These are phyloP conservation scores for Bos taurus DNA, from an alignment of 2,113 vertebrate genomes.

Conservation along the genomic window DNA sequence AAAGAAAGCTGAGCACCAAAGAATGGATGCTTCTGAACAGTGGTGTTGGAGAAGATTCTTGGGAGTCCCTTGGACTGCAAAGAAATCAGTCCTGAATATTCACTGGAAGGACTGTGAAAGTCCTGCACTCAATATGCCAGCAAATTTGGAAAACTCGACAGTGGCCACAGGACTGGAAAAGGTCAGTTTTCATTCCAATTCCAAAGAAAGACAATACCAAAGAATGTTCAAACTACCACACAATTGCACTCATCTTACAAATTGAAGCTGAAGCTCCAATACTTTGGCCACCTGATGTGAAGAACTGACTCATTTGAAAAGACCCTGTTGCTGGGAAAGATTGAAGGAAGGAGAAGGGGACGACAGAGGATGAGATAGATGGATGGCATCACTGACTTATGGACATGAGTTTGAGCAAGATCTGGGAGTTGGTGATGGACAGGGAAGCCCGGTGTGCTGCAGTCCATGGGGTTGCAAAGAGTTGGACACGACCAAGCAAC, in stretches of 20 bases:
- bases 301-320: background rate
- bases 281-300: background rate
- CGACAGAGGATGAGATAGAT: background rate
- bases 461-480: background rate
- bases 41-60: background rate
- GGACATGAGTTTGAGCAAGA: background rate
- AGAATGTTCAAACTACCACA: too few relatives aligned
- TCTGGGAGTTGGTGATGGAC: background rate
- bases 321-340: background rate
- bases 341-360: background rate
- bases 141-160: too few relatives aligned
- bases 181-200: too few relatives aligned
- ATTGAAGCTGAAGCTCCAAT: background rate
- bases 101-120: background rate
- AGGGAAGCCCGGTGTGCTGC: background rate
- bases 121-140: too few relatives aligned
- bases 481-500: background rate
- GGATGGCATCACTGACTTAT: background rate
- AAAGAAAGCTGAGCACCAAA: background rate
- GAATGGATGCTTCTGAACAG: background rate
- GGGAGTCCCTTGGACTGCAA: background rate
- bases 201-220: too few relatives aligned
- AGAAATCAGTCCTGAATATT: background rate
- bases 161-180: too few relatives aligned
- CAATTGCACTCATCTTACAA: too few relatives aligned